Conservation (phyloP, 2,888 invertebrate genomes). For the Omphaloscelis lunosa region DNA sequence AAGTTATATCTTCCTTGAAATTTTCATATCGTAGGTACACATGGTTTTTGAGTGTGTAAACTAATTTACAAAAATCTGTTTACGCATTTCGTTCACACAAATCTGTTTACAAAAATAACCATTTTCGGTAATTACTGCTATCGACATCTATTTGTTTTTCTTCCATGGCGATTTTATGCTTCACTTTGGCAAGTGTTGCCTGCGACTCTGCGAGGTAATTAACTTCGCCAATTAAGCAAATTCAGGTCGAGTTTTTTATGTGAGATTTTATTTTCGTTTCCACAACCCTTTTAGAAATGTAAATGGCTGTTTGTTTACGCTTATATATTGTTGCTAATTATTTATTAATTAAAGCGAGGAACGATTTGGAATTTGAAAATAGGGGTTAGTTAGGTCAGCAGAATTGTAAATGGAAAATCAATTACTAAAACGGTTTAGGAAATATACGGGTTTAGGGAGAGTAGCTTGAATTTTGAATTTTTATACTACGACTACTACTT, state of each 20-base stretch:
- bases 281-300: constrained; percentile 46
- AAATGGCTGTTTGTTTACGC: constrained; percentile 54
- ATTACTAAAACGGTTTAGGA: constrained; percentile 13
- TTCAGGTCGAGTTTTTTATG: constrained; percentile 56
- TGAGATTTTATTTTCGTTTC: constrained; percentile 61
- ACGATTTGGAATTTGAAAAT: constrained; percentile 47
- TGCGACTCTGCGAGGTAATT: constrained; percentile 55
- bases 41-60: background rate
- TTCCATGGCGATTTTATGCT: constrained; percentile 44
- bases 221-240: constrained; percentile 63
- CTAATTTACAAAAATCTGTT: constrained; percentile 1
- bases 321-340: constrained; percentile 57
- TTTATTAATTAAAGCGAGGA: constrained; percentile 52
- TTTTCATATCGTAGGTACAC: background rate
- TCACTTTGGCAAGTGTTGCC: constrained; percentile 56
- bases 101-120: constrained; percentile 35
- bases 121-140: constrained; percentile 31
- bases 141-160: constrained; percentile 48
- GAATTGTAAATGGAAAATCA: constrained; percentile 19
- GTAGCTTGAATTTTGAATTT: background rate
- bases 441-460: background rate
- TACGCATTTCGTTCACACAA: background rate
- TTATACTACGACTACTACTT: too few relatives aligned
- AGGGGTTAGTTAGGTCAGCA: constrained; percentile 31
- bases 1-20: background rate